phyloP scores from a whole-genome alignment of 2,113 vertebrate genomes.

The Peucedramus taeniatus region DNA sequence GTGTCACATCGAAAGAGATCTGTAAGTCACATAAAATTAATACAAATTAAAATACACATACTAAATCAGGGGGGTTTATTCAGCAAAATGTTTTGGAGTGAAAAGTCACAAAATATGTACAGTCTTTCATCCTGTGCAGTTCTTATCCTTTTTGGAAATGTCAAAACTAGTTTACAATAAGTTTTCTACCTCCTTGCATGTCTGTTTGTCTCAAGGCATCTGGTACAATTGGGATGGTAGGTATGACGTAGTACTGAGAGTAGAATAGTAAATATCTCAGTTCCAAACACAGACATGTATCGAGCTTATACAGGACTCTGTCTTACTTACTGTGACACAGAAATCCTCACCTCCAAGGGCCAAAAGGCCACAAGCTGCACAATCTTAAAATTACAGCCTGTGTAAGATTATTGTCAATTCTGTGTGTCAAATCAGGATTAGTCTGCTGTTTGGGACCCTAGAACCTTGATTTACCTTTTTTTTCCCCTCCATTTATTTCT shows the following conservation, averaged over 20 bases:
- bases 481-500: neutral
- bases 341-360: neutral
- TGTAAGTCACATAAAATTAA: neutral
- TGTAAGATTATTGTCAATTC: neutral
- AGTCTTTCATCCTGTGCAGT: neutral
- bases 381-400: neutral
- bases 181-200: neutral
- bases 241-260: neutral
- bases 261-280: neutral
- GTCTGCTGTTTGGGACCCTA: neutral
- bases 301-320: neutral
- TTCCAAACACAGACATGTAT: neutral
- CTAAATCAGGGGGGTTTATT: rapidly evolving
- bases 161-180: neutral
- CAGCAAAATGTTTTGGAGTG: neutral
- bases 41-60: neutral
- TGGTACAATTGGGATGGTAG: neutral
- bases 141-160: neutral
- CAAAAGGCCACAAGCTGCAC: neutral
- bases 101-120: neutral
- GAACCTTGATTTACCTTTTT: neutral
- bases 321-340: neutral
- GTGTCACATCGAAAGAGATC: neutral
- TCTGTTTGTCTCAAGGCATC: neutral
- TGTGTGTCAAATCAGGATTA: neutral